Conservation (phyloP, 2,113 vertebrate genomes). For the Peromyscus polionotus region DNA sequence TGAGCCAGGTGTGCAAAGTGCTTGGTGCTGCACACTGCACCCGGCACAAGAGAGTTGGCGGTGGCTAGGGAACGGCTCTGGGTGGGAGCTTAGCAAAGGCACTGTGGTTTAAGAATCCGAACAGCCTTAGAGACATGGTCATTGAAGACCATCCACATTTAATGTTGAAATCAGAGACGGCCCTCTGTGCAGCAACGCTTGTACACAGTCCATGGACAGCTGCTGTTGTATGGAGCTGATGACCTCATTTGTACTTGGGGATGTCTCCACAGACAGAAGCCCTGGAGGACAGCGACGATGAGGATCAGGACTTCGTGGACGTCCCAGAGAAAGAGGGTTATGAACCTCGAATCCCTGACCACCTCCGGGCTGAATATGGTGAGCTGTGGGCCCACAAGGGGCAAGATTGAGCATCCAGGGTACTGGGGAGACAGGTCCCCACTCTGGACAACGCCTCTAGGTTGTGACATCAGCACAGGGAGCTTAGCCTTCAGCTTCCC, state of each 20-base stretch:
- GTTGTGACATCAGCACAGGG: too few species aligned
- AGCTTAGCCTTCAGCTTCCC: too few species aligned
- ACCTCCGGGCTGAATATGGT: slow-evolving; percentile 94
- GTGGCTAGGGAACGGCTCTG: background rate
- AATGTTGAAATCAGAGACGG: accelerated
- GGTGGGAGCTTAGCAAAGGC: background rate
- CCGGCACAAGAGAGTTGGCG: background rate
- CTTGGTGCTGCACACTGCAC: background rate
- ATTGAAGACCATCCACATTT: accelerated
- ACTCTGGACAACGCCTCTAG: background rate
- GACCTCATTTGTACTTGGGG: background rate
- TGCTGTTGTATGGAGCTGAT: background rate
- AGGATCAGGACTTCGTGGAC: slow-evolving; percentile 94
- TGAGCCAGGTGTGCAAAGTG: background rate
- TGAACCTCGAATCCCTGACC: slow-evolving; percentile 93
- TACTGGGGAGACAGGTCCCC: background rate
- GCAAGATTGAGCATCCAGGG: background rate
- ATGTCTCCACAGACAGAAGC: slow-evolving; percentile 85
- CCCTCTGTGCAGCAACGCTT: background rate
- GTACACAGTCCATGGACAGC: background rate
- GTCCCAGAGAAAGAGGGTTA: slow-evolving; percentile 98
- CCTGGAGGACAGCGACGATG: slow-evolving; percentile 73
- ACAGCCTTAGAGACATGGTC: accelerated
- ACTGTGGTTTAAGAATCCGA: accelerated
- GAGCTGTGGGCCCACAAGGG: slow-evolving; percentile 80